Evolutionary conservation across 1,140 invertebrate genomes (phyloP).

Genomic region (Lucilia sericata): DNA sequence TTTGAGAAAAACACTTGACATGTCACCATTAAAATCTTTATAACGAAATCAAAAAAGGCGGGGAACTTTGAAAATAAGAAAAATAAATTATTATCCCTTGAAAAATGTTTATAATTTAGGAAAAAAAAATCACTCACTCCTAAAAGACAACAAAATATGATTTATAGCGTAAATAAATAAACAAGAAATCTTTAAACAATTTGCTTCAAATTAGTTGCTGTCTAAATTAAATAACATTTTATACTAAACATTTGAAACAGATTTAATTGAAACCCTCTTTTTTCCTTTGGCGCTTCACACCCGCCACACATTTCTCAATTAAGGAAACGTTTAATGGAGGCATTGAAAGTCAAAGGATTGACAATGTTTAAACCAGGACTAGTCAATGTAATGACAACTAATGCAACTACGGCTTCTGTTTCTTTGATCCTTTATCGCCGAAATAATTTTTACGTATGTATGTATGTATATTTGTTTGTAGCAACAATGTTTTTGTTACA

Average conservation of each 20-base stretch:
- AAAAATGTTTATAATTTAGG: no score
- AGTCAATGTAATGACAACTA: not conserved
- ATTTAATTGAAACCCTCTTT: constrained; percentile 22
- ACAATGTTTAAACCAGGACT: constrained; percentile 20
- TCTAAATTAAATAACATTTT: not conserved
- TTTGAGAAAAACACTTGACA: constrained; percentile 14
- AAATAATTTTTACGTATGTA: not conserved
- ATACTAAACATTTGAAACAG: not conserved
- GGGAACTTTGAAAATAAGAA: not conserved
- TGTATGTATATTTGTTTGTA: not conserved
- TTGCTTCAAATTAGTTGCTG: not conserved
- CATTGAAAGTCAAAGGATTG: constrained; percentile 35
- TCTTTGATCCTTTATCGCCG: constrained; percentile 48
- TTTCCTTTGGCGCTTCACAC: constrained; percentile 57
- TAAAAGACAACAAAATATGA: not conserved
- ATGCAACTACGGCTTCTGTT: constrained; percentile 31
- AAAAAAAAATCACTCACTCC: no score
- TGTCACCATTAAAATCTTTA: not conserved
- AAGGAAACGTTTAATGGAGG: constrained; percentile 42
- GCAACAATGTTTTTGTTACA: not conserved
- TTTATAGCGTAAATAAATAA: not conserved
- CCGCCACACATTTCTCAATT: constrained; percentile 36
- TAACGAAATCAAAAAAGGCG: not conserved
- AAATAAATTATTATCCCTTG: not conserved
- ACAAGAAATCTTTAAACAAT: not conserved